phyloP scores from a whole-genome alignment of 2,113 vertebrate genomes.

The Platysteira castanea region DNA sequence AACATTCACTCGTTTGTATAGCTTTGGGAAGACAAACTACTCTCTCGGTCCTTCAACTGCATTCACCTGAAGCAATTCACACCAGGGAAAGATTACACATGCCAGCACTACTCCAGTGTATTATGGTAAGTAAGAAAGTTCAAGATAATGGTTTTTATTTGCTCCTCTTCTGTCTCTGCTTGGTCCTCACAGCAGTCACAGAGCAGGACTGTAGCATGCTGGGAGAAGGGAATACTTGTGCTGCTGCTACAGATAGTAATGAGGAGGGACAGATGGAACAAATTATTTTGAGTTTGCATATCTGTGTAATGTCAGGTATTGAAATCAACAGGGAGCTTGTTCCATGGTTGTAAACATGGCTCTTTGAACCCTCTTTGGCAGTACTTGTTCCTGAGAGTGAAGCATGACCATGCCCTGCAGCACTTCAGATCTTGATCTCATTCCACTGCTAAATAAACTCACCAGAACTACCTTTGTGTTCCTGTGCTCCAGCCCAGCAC shows the following conservation, averaged over 20 bases:
- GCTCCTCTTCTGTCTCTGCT: not conserved
- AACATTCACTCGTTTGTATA: not conserved
- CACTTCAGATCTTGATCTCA: not conserved
- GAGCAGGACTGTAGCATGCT: not conserved
- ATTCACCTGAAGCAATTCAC: not conserved
- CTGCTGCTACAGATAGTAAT: not conserved
- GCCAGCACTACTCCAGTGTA: not conserved
- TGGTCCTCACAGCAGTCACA: not conserved
- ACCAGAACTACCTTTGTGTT: not conserved
- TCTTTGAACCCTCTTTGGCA: conserved; percentile 15
- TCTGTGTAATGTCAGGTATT: not conserved
- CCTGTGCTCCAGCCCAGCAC: not conserved
- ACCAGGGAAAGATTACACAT: not conserved
- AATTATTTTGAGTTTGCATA: not conserved
- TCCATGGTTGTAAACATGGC: not conserved
- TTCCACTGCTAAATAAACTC: not conserved
- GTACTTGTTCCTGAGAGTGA: not conserved
- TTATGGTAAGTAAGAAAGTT: not conserved
- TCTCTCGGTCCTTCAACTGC: not conserved
- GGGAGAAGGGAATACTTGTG: not conserved
- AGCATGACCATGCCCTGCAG: not conserved
- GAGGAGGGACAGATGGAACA: conserved; percentile 16
- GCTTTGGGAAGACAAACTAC: not conserved
- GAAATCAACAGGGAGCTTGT: conserved; percentile 4
- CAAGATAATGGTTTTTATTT: not conserved